phyloP scores from a whole-genome alignment of 2,888 invertebrate species.

The Clostera curtula region DNA sequence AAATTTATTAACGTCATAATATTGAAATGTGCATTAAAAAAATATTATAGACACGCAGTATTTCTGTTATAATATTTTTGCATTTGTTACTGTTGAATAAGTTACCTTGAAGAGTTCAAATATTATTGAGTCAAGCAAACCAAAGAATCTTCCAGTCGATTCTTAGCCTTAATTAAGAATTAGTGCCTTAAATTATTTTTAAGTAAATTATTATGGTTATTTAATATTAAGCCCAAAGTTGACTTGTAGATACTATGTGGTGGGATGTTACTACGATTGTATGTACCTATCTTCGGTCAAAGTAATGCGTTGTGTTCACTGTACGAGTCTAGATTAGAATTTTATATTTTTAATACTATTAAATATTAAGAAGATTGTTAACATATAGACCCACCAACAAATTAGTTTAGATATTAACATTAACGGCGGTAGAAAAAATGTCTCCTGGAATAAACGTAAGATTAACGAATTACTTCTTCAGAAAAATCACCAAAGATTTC shows the following conservation, averaged over 20 bases:
- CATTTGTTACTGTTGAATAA: conserved; percentile 62
- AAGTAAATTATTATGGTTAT: conserved; percentile 49
- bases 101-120: conserved; percentile 69
- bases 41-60: conserved; percentile 48
- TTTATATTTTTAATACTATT: conserved; percentile 29
- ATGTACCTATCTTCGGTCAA: conserved; percentile 24
- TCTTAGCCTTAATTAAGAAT: conserved; percentile 48
- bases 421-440: conserved; percentile 19
- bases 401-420: conserved; percentile 32
- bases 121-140: conserved; percentile 55
- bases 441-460: conserved; percentile 15
- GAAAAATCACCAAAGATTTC: conserved; percentile 14
- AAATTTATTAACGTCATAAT: conserved; percentile 40
- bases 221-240: conserved; percentile 25
- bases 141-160: conserved; percentile 68
- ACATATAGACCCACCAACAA: conserved; percentile 39
- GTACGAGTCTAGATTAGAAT: conserved; percentile 29
- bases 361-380: too few relatives aligned
- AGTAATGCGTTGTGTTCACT: conserved; percentile 33
- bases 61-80: conserved; percentile 43
- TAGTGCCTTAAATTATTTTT: conserved; percentile 47
- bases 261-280: conserved; percentile 18
- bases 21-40: conserved; percentile 32
- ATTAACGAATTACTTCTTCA: conserved; percentile 3
- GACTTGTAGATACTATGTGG: conserved; percentile 11